These are phyloP conservation scores for Graptemys geographica DNA, from an alignment of 2,797 vertebrate genomes.

Conservation along the genomic window DNA sequence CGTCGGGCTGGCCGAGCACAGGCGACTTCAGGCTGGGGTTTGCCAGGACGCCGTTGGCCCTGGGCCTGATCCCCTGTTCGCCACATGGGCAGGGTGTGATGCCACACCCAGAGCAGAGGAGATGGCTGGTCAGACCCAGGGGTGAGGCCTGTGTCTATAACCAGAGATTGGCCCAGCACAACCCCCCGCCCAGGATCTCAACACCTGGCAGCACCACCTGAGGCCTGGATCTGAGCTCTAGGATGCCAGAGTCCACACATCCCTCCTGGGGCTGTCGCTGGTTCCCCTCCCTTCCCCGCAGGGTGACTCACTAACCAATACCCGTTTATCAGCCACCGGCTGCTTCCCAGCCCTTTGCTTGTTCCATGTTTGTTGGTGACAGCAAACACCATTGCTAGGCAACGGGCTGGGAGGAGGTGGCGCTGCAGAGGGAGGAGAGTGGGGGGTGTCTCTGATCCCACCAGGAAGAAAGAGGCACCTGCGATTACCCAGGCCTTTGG, in stretches of 20 bases:
- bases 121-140: neutral
- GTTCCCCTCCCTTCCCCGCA: no score
- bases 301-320: neutral
- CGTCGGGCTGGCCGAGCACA: neutral
- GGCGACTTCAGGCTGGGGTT: neutral
- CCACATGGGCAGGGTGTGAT: no score
- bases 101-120: neutral
- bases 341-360: neutral
- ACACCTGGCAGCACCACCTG: no score
- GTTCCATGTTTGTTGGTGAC: neutral
- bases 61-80: neutral
- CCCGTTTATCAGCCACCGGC: neutral
- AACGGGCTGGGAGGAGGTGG: neutral
- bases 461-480: neutral
- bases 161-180: neutral
- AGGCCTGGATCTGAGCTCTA: neutral
- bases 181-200: neutral
- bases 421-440: neutral
- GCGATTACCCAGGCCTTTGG: neutral
- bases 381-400: neutral
- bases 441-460: neutral
- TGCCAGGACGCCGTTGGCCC: neutral
- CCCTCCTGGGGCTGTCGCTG: neutral
- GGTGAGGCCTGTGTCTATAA: neutral
- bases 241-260: neutral